Evolutionary conservation across 2,888 invertebrate genomes (phyloP).

Genomic region (Strigamia transsilvanica): DNA sequence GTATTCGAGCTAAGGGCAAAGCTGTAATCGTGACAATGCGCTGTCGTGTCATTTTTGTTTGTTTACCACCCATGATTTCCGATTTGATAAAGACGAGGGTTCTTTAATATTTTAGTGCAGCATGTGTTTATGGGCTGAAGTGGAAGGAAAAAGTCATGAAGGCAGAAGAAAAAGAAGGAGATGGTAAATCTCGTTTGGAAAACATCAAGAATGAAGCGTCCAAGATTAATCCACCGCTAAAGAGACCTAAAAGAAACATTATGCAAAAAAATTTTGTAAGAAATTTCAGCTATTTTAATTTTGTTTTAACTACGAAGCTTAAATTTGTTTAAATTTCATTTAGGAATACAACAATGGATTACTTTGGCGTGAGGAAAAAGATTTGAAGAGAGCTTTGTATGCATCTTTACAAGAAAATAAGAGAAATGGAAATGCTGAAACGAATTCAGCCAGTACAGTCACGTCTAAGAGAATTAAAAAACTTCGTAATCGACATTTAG

Average conservation of each 20-base stretch:
- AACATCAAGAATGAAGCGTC: conserved; percentile 7
- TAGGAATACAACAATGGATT: conserved; percentile 60
- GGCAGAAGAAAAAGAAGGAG: conserved; percentile 37
- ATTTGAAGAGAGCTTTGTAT: conserved; percentile 64
- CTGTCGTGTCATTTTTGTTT: neutral
- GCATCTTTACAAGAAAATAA: conserved; percentile 63
- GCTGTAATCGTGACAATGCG: neutral
- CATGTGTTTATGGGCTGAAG: conserved; percentile 34
- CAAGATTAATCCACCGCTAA: conserved; percentile 42
- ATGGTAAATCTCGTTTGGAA: conserved; percentile 3
- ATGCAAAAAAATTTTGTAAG: conserved; percentile 58
- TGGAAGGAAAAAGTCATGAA: conserved; percentile 35
- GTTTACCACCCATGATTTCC: neutral
- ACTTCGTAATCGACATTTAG: conserved; percentile 51
- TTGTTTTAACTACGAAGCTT: neutral
- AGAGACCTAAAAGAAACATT: conserved; percentile 58
- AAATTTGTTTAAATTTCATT: conserved; percentile 9
- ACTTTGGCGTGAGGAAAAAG: conserved; percentile 64
- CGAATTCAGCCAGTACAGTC: conserved; percentile 11
- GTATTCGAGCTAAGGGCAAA: neutral
- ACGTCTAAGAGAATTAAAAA: conserved; percentile 54
- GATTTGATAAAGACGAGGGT: neutral
- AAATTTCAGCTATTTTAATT: neutral
- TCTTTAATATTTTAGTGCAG: neutral
- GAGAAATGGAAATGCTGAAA: conserved; percentile 55